Conservation (phyloP, 2,888 invertebrate genomes). For the Toxonevra muliebris region DNA sequence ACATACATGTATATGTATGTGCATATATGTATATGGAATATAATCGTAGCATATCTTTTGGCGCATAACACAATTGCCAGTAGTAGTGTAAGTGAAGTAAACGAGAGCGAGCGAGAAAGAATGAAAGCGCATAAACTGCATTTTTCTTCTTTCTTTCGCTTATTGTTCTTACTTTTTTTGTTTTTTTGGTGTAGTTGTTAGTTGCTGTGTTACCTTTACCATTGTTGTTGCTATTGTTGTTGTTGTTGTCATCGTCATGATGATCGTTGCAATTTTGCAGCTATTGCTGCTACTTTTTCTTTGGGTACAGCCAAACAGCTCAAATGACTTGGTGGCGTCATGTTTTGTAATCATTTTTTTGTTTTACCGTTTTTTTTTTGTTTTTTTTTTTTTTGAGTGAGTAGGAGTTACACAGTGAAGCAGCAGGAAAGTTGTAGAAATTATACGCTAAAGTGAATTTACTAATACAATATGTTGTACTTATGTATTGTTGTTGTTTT, state of each 20-base stretch:
- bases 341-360: slow-evolving; percentile 8
- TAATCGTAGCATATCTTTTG: slow-evolving; percentile 11
- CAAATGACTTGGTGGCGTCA: slow-evolving; percentile 4
- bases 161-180: too few species aligned
- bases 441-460: not conserved
- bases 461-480: too few species aligned
- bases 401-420: too few species aligned
- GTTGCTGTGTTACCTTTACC: not conserved
- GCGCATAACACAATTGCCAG: slow-evolving; percentile 1
- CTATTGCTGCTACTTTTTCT: too few species aligned
- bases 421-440: too few species aligned
- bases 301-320: too few species aligned
- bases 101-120: not conserved
- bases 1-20: not conserved
- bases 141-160: too few species aligned
- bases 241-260: not conserved
- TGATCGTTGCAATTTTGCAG: slow-evolving; percentile 1
- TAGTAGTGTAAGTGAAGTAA: not conserved
- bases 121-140: too few species aligned
- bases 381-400: too few species aligned
- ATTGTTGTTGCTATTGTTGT: not conserved
- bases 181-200: too few species aligned
- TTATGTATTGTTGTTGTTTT: too few species aligned
- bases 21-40: not conserved
- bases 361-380: not conserved